Base-by-base conservation (phyloP, 2,113 vertebrate species). In the Scopus umbretta region DNA sequence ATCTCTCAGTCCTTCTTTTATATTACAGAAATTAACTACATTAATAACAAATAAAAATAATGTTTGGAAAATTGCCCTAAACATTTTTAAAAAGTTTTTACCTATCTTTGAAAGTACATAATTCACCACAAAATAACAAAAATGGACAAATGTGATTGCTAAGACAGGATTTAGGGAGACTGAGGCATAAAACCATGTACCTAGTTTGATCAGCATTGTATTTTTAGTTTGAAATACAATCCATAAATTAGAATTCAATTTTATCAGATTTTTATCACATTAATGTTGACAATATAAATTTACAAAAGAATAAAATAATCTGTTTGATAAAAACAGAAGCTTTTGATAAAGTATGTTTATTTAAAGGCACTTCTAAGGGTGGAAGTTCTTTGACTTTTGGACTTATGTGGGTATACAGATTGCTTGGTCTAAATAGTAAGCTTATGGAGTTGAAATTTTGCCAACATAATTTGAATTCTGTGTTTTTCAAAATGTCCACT, bases 401-500 rank as follows among this genome's bases (percentile, higher is more conserved):
- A 66, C 68, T 42, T 73, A 86, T 1, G 0, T 40, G 13, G 10
- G 25, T 58, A 22, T 16, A 43, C 3, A 59, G 22, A 80, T 80
- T 74, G n/a, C 36, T 56, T 42, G 56, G 7, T 16, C 79, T 62
- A 88, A 70, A 63, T 13, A 83, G 45, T 42, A 26, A 93, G 15
- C 2, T 76, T 55, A 79, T 30, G 52, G 16, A 89, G 8, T 34
- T 86, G 67, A 97, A 95, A 90, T 89, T 88, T 92, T 91, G 61
- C 58, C 72, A 96, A 72, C 62, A 55, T 90, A 82, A 93, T 96
- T 55, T 94, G 53, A 96, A 93, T 95, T 91, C 9, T 72, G 15
- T 62, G 15, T 66, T 86, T 97, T 97, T 95, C 53, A 94, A 85
- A 96, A 87, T 73, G 43, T 87, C 70, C 47, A 43, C 67, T 92